phyloP scores from a whole-genome alignment of 2,113 vertebrate genomes.

The Desmodus rotundus region DNA sequence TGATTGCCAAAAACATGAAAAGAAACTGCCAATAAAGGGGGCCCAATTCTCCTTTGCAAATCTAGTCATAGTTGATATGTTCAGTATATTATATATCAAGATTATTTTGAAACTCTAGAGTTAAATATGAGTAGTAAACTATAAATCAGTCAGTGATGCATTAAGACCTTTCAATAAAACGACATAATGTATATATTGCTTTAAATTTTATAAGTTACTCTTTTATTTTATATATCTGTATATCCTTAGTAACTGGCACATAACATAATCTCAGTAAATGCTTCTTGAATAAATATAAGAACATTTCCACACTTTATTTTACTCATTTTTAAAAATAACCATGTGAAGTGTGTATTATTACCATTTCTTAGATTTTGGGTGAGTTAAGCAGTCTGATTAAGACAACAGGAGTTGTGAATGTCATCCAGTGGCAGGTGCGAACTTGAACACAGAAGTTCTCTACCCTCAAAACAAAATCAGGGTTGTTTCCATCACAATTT shows the following conservation, averaged over 20 bases:
- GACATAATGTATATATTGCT: not conserved
- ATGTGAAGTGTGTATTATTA: not conserved
- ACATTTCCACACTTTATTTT: not conserved
- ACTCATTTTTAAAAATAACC: not conserved
- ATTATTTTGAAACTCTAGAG: not conserved
- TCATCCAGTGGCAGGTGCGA: not conserved
- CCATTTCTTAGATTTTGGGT: not conserved
- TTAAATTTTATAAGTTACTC: not conserved
- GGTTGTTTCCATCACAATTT: not conserved
- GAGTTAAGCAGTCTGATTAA: not conserved
- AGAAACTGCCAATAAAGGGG: not conserved
- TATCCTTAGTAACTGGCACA: not conserved
- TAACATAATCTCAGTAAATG: not conserved
- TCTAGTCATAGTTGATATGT: not conserved
- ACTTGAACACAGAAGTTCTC: not conserved
- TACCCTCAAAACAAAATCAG: not conserved
- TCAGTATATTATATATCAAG: not conserved
- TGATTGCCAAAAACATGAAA: not conserved
- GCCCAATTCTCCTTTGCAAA: not conserved
- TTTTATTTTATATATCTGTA: not conserved
- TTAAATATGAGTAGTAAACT: not conserved
- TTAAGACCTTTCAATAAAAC: not conserved
- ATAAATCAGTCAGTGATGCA: not conserved
- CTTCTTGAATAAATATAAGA: not conserved
- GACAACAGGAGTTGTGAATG: not conserved